Conservation (phyloP, 2,797 vertebrate species). For the Dendrocincla fuliginosa region DNA sequence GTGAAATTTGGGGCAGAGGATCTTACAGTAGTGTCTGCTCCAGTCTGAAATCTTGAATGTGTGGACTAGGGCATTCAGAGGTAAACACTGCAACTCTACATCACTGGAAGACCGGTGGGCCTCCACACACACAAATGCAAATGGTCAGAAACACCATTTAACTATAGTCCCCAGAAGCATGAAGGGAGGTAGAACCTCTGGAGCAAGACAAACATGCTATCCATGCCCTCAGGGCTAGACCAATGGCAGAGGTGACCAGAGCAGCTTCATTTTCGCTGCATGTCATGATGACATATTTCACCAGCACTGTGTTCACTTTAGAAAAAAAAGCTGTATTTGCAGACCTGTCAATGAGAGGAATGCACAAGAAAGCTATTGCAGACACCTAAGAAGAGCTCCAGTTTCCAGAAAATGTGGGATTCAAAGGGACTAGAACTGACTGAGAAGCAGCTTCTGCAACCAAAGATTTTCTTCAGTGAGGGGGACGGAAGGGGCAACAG, state of each 20-base stretch:
- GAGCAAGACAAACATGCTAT: rapidly evolving
- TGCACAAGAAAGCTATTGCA: background rate
- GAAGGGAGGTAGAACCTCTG: background rate
- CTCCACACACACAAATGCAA: background rate
- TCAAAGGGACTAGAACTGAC: background rate
- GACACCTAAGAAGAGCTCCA: background rate
- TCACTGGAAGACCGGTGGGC: rapidly evolving
- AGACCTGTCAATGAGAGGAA: background rate
- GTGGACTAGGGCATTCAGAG: background rate
- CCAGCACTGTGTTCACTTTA: background rate
- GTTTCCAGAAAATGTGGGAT: background rate
- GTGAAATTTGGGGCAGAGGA: background rate
- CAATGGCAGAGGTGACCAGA: rapidly evolving
- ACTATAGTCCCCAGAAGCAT: too few relatives aligned
- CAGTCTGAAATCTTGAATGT: background rate
- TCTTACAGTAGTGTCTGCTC: background rate
- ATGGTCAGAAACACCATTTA: rapidly evolving
- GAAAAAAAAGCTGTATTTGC: background rate
- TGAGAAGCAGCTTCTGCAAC: background rate
- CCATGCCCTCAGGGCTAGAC: background rate
- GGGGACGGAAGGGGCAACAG: background rate
- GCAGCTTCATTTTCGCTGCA: background rate
- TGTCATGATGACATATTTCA: background rate
- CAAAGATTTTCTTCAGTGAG: background rate
- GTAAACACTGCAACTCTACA: background rate